Evolutionary conservation across 2,113 vertebrate species (phyloP).

Genomic region (Clarias batrachus): DNA sequence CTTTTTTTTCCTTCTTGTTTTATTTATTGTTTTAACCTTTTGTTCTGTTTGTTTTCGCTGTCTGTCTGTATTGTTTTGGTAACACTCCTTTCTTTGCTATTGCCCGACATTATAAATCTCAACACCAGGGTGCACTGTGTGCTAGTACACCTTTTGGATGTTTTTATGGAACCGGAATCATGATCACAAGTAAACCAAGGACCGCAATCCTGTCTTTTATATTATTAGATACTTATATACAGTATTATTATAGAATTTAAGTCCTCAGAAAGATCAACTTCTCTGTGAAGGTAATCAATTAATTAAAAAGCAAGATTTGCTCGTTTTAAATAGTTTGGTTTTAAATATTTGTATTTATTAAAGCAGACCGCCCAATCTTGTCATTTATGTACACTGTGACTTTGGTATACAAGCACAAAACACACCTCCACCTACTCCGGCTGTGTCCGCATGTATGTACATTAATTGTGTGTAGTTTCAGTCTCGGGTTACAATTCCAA

Average conservation of each 20-base stretch:
- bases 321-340: not conserved
- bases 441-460: constrained; percentile 24
- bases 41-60: too few species aligned
- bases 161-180: not conserved
- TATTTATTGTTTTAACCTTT: too few species aligned
- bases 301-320: not conserved
- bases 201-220: not conserved
- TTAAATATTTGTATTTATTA: too few species aligned
- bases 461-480: not conserved
- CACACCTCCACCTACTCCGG: not conserved
- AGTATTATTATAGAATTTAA: not conserved
- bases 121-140: constrained; percentile 46
- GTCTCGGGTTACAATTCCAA: constrained; percentile 31
- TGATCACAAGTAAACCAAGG: not conserved
- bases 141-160: not conserved
- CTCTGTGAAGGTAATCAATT: not conserved
- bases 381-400: not conserved
- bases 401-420: not conserved
- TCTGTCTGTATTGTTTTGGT: not conserved
- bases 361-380: not conserved
- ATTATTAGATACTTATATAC: not conserved
- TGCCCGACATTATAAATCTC: not conserved
- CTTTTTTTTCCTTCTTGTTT: not conserved
- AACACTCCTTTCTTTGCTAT: not conserved
- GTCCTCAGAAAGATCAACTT: not conserved